Evolutionary conservation across 2,113 vertebrate species (phyloP).

Genomic region (Pyxicephalus adspersus): DNA sequence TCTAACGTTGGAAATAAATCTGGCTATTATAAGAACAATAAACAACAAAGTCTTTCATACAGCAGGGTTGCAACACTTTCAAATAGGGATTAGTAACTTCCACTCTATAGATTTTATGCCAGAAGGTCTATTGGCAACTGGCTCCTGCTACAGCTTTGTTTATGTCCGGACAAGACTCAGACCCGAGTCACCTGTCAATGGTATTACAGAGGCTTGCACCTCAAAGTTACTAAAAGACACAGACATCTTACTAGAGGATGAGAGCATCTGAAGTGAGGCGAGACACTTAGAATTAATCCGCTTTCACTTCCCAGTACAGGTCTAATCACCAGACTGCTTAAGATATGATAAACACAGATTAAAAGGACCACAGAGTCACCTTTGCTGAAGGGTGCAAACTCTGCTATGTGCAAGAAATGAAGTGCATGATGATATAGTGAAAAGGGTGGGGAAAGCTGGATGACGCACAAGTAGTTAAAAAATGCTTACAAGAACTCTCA

Average conservation of each 20-base stretch:
- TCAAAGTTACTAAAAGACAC: slow-evolving; percentile 1
- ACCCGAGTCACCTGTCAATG: background rate
- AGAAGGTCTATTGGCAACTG: background rate
- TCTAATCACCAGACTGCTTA: slow-evolving; percentile 35
- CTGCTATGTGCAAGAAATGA: slow-evolving; percentile 2
- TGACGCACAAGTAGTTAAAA: too few species aligned
- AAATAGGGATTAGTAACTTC: background rate
- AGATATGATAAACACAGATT: slow-evolving; percentile 31
- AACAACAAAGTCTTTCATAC: background rate
- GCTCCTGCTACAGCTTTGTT: background rate
- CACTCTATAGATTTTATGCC: background rate
- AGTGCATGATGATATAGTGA: background rate
- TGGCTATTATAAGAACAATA: background rate
- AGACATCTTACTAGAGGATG: slow-evolving; percentile 13
- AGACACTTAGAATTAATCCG: slow-evolving; percentile 30
- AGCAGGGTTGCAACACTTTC: background rate
- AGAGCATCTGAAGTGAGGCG: slow-evolving; percentile 2
- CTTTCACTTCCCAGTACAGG: slow-evolving; percentile 36
- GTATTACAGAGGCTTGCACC: background rate
- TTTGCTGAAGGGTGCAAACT: slow-evolving; percentile 9
- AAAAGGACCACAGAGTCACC: slow-evolving; percentile 14
- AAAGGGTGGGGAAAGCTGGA: slow-evolving; percentile 72
- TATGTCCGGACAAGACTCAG: background rate
- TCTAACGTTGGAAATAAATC: background rate
- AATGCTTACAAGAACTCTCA: too few species aligned